Base-by-base conservation (phyloP, 2,888 invertebrate genomes). In the Troides helena region DNA sequence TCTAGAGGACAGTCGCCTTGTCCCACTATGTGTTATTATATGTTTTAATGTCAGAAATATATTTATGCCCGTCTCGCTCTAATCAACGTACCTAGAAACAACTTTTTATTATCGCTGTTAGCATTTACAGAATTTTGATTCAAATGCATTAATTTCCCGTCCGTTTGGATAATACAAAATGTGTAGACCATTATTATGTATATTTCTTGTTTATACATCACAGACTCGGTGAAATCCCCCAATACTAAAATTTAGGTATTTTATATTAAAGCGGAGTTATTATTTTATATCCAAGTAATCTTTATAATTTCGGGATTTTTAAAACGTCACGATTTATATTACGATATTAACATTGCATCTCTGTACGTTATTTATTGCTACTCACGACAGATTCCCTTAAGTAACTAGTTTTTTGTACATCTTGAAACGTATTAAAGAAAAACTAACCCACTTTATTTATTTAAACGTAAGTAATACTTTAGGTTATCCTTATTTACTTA, bases 1-100 rank as follows among this genome's bases (percentile, higher is more conserved):
- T 78, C 74, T 79, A 81, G 81, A 82, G 82, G 81, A 82, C 84
- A 81, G 76, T 82, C 79, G 82, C 80, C 83, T 80, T 74, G 75
- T 76, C 70, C 67, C 70, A 68, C 63, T 67, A 50, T 64, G n/a
- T 59, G 25, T 58, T 63, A 17, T 53, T 67, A 50, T 18, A 21
- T 67, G 30, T 56, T 56, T 65, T 61, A 50, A 58, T 68, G 57
- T 56, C 23, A 57, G 8, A 57, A 39, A 56, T 7, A 57, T n/a
- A 65, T 57, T 39, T 61, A 23, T 53, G 14, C 12, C 30, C n/a
- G 53, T 56, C 67, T 61, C 53, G 23, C 53, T 67, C 39, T 67
- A 58, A 8, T 63, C 46, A 63, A 30, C 17, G 53, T 10, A 58
- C 12, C 14, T 12, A 53, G 2, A 12, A n/a, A 14, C 46, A 46